Base-by-base conservation (phyloP, 2,888 invertebrate species). In the Nyleta sp. region DNA sequence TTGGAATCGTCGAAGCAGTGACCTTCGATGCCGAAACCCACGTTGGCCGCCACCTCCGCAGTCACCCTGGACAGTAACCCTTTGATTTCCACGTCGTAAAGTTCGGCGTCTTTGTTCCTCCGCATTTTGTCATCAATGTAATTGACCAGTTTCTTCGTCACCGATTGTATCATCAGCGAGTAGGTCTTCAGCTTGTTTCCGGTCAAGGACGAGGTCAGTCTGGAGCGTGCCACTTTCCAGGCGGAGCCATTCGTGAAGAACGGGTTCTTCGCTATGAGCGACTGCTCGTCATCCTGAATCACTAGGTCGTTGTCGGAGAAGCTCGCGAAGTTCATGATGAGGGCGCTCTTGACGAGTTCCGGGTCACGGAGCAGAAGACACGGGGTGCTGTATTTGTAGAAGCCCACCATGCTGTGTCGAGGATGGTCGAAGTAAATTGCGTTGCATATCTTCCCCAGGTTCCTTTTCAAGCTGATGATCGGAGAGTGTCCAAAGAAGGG, bases 341-440 rank as follows among this genome's bases (percentile, higher is more conserved):
- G 15, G 7, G 84, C 81, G 1, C 44, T 57, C 44, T 84, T 86
- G 1, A 83, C 75, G 6, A 84, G 44, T 52, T 84, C 83, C 1
- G 85, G 83, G 53, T 84, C 85, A 8, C 80, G 57, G 1, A 86
- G 13, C 10, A 86, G 15, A 0, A 85, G 52, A 28, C 67, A 48
- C 2, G 84, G 84, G 1, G 52, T 73, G 5, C 52, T 65, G 7
- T 82, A 57, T 18, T 82, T 73, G 60, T 72, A 86, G 7, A 81
- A 76, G 1, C 86, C 85, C 4, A 86, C 64, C 84, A 86, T 83
- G 22, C 87, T 87, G 18, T 22, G 10, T 0, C 78, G 35, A 0
- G 67, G 64, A 18, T 78, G 5, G 0, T 53, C 28, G 0, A 80
- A 33, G 55, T 87, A 87, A 0, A 82, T 8, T 1, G 73, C 65